A percentile compares a stretch with the other conserved stretches of the same genome.
These are phyloP conservation scores for Rhinophrynus dorsalis DNA, from an alignment of 2,797 vertebrate species.

Conservation along the genomic window DNA sequence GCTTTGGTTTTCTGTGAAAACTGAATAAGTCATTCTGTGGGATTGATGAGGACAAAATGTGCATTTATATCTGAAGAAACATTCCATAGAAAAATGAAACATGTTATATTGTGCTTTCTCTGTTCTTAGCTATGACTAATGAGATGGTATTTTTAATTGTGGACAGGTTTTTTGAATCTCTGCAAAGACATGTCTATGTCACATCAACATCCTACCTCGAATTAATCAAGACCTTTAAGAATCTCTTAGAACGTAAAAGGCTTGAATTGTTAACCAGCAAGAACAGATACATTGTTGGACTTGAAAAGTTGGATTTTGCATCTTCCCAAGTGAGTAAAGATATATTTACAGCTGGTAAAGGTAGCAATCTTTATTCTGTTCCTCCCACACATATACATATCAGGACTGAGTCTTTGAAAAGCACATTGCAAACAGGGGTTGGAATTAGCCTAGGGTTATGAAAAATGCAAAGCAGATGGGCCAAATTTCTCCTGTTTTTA, in stretches of 20 bases:
- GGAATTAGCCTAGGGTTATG: slow-evolving; percentile 48
- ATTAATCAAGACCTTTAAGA: slow-evolving; percentile 58
- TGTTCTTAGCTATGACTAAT: slow-evolving; percentile 53
- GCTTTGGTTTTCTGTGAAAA: slow-evolving; percentile 57
- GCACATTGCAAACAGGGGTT: slow-evolving; percentile 32
- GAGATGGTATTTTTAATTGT: slow-evolving; percentile 56
- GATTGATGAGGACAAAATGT: slow-evolving; percentile 60
- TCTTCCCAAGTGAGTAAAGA: slow-evolving; percentile 53
- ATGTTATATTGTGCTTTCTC: slow-evolving; percentile 4
- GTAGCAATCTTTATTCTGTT: slow-evolving; percentile 18
- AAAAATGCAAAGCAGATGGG: slow-evolving; percentile 55
- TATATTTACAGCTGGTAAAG: slow-evolving; percentile 48
- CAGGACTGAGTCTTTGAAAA: slow-evolving; percentile 23
- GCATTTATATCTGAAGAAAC: slow-evolving; percentile 54
- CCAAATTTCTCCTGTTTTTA: slow-evolving; percentile 57
- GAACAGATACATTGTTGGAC: slow-evolving; percentile 53
- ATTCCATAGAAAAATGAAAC: slow-evolving; percentile 47
- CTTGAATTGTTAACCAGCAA: slow-evolving; percentile 52
- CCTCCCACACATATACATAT: slow-evolving; percentile 14
- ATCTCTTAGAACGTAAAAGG: slow-evolving; percentile 55
- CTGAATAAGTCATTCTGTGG: slow-evolving; percentile 54
- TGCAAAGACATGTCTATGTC: slow-evolving; percentile 50
- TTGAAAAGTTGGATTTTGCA: slow-evolving; percentile 54
- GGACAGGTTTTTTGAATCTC: slow-evolving; percentile 55
- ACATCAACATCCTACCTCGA: slow-evolving; percentile 58